Base-by-base conservation (phyloP, 2,888 invertebrate species). In the Drosophila merina region DNA sequence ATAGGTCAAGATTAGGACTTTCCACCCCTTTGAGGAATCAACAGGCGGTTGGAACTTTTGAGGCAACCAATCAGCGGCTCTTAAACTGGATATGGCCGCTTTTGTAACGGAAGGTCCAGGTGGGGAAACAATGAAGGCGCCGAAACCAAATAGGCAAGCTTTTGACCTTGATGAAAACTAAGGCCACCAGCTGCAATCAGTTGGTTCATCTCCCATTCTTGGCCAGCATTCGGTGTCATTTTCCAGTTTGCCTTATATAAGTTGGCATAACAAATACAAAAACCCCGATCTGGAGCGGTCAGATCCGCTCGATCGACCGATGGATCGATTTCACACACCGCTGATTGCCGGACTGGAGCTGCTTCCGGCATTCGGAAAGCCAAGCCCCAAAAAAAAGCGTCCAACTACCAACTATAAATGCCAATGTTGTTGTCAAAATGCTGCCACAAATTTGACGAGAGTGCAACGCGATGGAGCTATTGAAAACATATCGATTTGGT, bases 251-350 rank as follows among this genome's bases (percentile, higher is more conserved):
- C 30, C 51, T 69, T 69, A 70, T 58, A 58, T 69, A 69, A 69
- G 42, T 6, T 44, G 25, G 12, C 47, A 31, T 45, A 64, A 64
- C 62, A 54, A 48, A 64, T 31, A 7, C 42, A 48, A 42, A 7
- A 42, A 8, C 38, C 30, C 20, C 42, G 56, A 51, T 57, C 14
- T 79, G 58, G 68, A 79, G 77, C 86, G 36, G 28, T 55, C 49
- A 58, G 51, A 62, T 74, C 66, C 69, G 26, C 44, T 57, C 51
- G 44, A 44, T 44, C 44, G 44, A 25, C 25, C 44, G 25, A 25
- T 44, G 25, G 62, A 81, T 82, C 82, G 86, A 84, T 84, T 84
- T 84, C 88, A 84, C 84, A 84, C 88, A 86, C 79, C 80, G 74
- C 77, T 84, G 88, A 71, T 67, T 81, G 63, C 79, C 76, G 71